Evolutionary conservation across 2,888 invertebrate genomes (phyloP).

Genomic region (Mythimna vitellina): DNA sequence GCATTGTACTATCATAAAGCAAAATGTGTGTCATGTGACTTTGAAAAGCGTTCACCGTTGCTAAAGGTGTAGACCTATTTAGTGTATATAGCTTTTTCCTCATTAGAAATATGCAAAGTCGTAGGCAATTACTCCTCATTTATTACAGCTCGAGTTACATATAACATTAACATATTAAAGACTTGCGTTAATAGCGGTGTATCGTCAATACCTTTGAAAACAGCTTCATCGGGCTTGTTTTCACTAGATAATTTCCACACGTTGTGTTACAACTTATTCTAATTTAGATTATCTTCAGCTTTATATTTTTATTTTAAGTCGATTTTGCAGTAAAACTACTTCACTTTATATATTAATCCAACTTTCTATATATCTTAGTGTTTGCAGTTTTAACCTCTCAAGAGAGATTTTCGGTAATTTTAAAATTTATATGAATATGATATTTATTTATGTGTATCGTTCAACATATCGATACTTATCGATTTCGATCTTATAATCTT

Average conservation of each 20-base stretch:
- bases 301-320: background rate
- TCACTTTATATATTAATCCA: background rate
- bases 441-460: constrained; percentile 12
- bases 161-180: constrained; percentile 46
- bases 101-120: constrained; percentile 51
- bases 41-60: constrained; percentile 39
- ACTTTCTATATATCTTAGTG: background rate
- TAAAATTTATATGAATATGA: background rate
- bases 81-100: constrained; percentile 31
- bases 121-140: constrained; percentile 48
- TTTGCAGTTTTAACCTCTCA: background rate
- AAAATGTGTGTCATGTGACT: constrained; percentile 50
- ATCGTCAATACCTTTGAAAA: constrained; percentile 32
- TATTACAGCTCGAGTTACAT: constrained; percentile 45
- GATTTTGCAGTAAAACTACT: background rate
- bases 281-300: constrained; percentile 14
- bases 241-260: constrained; percentile 30
- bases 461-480: constrained; percentile 2
- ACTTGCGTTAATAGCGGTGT: constrained; percentile 29
- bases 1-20: constrained; percentile 36
- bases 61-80: constrained; percentile 28
- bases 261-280: constrained; percentile 10
- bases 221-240: constrained; percentile 36
- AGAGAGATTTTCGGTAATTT: background rate
- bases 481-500: constrained; percentile 18